Base-by-base conservation (phyloP, 2,888 invertebrate genomes). In the Drosophila macrothrix region DNA sequence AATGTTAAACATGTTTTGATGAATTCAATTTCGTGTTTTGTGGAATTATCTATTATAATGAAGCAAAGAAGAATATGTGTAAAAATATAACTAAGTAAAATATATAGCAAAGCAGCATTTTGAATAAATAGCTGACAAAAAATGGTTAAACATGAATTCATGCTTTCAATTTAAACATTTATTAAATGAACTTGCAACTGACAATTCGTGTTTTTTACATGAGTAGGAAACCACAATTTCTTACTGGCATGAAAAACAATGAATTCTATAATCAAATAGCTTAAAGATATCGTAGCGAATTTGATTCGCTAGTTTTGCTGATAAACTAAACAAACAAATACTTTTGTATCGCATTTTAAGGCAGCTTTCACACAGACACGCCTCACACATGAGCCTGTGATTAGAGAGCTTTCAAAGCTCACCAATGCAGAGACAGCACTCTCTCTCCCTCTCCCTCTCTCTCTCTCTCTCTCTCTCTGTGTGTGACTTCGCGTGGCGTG, bases 321-420 rank as follows among this genome's bases (percentile, higher is more conserved):
- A 68, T 71, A 82, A 59, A 19, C 5, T 41, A 5, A 43, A 16
- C 2, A 14, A n/a, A 4, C 16, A 29, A 60, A 54, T 50, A 25
- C 14, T 50, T 10, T 0, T 16, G 29, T 2, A 29, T 39, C 4
- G 1, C 2, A 29, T 14, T 14, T 5, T 1, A 41, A 12, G 28
- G 33, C 19, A 65, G 54, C 65, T 67, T 62, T 73, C 50, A 63
- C 65, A 63, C 64, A 49, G 37, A 52, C 54, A 59, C 28, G 41
- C 12, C 33, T 39, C 73, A 67, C 33, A 53, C 33, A 60, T 46
- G 22, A 6, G 60, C 43, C 35, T 35, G 29, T 14, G 41, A 29
- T 53, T 14, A 12, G 5, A 0, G 41, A 73, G 61, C 76, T 77
- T 73, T 59, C 43, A 49, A 49, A 54, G 60, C 64, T 59, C 52